Base-by-base conservation (phyloP, 2,888 invertebrate species). In the Autographa gamma region DNA sequence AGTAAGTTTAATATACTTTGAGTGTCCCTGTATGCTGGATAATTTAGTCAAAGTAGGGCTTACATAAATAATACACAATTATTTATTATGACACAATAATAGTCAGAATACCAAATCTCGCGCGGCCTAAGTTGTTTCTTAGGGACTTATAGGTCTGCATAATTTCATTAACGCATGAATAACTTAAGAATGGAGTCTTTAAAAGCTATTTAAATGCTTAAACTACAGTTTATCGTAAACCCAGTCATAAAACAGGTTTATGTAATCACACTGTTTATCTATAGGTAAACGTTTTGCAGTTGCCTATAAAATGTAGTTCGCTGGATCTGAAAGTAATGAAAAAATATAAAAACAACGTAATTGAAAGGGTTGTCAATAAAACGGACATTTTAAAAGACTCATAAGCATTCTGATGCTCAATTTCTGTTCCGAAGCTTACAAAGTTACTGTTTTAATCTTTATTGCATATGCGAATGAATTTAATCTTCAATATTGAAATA, bases 181-280 rank as follows among this genome's bases (percentile, higher is more conserved):
- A 63, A 60, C 60, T 58, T 61, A 52, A 41, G 41, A 34, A 59
- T 59, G 63, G 76, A 69, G 2, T 66, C 43, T 66, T 41, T 73
- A 54, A 80, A 43, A 58, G 74, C 74, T 63, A 63, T 56, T 68
- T 62, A 68, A 66, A 52, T 52, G 38, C 59, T 81, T 38, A n/a
- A 71, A 65, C 60, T 60, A 66, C 56, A 31, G n/a, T 18, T n/a
- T 59, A 73, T 73, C 69, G 68, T 81, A 81, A 79, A 81, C 52
- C 34, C 31, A 60, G 43, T 41, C 79, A 66, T 81, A 81, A 79
- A 79, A 67, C 41, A 60, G 60, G 52, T 72, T 72, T 59, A 65
- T 69, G 25, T 7, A 66, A 65, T 69, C 61, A 31, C 38, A 61
- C 64, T 71, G 66, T 19, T 48, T 77, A 67, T 73, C 66, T 31